Evolutionary conservation across 2,113 vertebrate species (phyloP), one percentile per base, ranked within the genome.

Genomic region (Cyphomyrus discorhynchus): DNA sequence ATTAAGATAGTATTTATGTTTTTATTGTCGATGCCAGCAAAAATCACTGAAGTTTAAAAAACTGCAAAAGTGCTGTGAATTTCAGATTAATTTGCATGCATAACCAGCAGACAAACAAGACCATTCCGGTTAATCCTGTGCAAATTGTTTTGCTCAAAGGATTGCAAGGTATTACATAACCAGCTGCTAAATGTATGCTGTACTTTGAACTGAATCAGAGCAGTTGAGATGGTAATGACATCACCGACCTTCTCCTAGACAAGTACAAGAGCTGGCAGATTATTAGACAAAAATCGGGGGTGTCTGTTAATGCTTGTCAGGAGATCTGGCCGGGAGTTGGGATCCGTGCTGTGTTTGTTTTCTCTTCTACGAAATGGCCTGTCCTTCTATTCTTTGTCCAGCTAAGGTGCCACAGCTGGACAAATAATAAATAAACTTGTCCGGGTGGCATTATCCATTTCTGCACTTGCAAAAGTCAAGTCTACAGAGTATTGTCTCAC

Each of bases 361-460:
- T 94, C 93, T 92, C 90, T 93, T 91, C 87, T 88, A 85, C 88
- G 87, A 91, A 92, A 88, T 94, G 93, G 94, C 95, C 94, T 94
- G 95, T 95, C 92, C 92, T 88, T 90, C 56, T n/a, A 84, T n/a
- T 31, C 85, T 91, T 91, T 92, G 93, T 92, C 91, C 91, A 90
- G 92, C 92, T 91, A 92, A 93, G 92, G 90, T 91, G 90, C 91
- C 92, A 93, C 94, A 95, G 94, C 95, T 96, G 94, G 92, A 92
- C 93, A 92, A 86, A 92, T 92, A 89, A 92, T 93, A 92, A 93
- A 93, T 91, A 93, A 91, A 90, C 89, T 92, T 92, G 92, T 91
- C 89, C 91, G 58, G 91, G 90, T 66, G 31, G 88, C 82, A 91
- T 90, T 90, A 91, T 93, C 91, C 88, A 91, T 94, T 93, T 92